Percentiles rank a stretch among this genome's conserved stretches.
Evolutionary conservation across 2,113 vertebrate genomes (phyloP).

Genomic region (Condylura cristata): DNA sequence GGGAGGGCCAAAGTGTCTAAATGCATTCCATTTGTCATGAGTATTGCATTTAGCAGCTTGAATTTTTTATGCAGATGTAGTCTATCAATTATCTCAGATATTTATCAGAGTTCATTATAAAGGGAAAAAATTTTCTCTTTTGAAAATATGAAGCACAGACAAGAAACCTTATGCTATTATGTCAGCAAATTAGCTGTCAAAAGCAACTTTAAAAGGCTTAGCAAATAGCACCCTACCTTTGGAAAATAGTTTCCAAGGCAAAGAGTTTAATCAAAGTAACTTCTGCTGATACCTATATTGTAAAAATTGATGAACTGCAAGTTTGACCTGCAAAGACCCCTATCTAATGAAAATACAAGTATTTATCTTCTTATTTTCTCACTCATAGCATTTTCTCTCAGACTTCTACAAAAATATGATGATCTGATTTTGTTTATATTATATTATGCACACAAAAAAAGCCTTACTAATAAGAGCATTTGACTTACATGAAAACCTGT

Average conservation of each 20-base stretch:
- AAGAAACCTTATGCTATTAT: constrained; percentile 52
- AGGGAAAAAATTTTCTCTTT: not conserved
- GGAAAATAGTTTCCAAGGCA: constrained; percentile 36
- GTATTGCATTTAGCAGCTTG: constrained; percentile 32
- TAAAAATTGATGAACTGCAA: not conserved
- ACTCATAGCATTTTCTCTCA: not conserved
- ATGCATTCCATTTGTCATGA: constrained; percentile 45
- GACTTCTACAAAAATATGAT: not conserved
- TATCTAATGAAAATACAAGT: constrained; percentile 35
- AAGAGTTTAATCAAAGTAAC: constrained; percentile 47
- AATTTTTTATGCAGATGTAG: constrained; percentile 57
- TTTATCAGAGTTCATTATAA: constrained; percentile 65
- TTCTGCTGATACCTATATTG: not conserved
- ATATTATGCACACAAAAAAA: not conserved
- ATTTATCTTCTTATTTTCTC: constrained; percentile 37
- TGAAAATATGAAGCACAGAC: constrained; percentile 37
- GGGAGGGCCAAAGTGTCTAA: not conserved
- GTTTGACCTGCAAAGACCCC: not conserved
- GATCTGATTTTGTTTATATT: not conserved
- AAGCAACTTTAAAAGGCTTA: constrained; percentile 57
- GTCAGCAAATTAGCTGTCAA: constrained; percentile 71
- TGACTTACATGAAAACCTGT: not conserved
- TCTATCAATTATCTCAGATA: constrained; percentile 62
- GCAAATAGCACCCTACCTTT: not conserved
- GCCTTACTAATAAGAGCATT: not conserved